Base-by-base conservation (phyloP, 2,797 vertebrate species). In the Staurois parvus region DNA sequence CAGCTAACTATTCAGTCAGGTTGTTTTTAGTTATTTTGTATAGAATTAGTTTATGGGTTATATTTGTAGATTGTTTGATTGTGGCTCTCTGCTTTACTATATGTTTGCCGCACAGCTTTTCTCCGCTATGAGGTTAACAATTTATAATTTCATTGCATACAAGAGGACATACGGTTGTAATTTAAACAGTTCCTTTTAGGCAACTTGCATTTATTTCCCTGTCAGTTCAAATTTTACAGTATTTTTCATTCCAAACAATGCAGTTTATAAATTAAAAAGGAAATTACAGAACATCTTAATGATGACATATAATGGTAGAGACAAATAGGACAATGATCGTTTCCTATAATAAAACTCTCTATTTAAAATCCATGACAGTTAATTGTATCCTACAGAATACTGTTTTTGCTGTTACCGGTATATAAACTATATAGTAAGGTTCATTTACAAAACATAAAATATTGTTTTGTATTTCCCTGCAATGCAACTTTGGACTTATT, bases 151-250 rank as follows among this genome's bases (percentile, higher is more conserved):
- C 37, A 85, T 81, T 81, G 72, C 64, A 62, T 76, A 29, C 76
- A 87, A 72, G 29, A 37, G 19, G 42, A 87, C 85, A 87, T 87
- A 79, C 73, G 85, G 85, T 87, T 83, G 62, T 34, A 87, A 87
- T 87, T 87, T 87, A 79, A 83, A n/a, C 69, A 79, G 85, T 87
- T 87, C 85, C 76, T 83, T 83, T 87, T 72, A 87, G 76, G 85
- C 69, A 87, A 87, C 79, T 67, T 87, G 74, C 64, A 83, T 87
- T 83, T 83, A 79, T 74, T 56, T 81, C 66, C 42, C 45, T 83
- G 85, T 87, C 85, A 87, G 69, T 66, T 83, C 26, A 52, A 8
- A 78, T 87, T 83, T 83, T 74, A 74, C 66, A 79, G 45, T 52
- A 79, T 79, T 77, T 70, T 40, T 78, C 29, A n/a, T 80, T 80